Evolutionary conservation across 2,888 invertebrate species (phyloP).

Genomic region (Masnerella sp.): DNA sequence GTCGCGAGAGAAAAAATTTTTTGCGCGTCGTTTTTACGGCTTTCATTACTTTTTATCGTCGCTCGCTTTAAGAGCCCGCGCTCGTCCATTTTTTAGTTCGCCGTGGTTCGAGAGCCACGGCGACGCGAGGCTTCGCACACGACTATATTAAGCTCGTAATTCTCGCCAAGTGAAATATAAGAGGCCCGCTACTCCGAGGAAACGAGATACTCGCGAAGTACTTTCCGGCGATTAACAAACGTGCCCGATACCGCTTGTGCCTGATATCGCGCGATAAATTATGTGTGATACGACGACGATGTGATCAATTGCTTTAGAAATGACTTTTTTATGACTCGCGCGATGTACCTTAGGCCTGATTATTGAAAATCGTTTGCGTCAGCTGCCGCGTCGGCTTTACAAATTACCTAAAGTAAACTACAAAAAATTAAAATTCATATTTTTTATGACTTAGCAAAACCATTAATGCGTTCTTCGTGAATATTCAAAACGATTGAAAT

Average conservation of each 20-base stretch:
- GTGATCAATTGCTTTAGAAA: conserved; percentile 43
- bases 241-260: conserved; percentile 53
- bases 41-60: conserved; percentile 75
- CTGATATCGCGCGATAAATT: conserved; percentile 51
- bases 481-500: too few relatives aligned
- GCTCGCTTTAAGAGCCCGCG: conserved; percentile 68
- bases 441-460: conserved; percentile 12
- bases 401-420: conserved; percentile 23
- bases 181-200: conserved; percentile 63
- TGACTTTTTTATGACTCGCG: conserved; percentile 33
- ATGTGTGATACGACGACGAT: conserved; percentile 36
- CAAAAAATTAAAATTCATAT: conserved; percentile 5
- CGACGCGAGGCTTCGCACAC: conserved; percentile 64
- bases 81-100: conserved; percentile 73
- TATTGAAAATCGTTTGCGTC: conserved; percentile 35
- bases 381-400: conserved; percentile 4
- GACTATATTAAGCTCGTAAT: conserved; percentile 73
- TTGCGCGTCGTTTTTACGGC: conserved; percentile 68
- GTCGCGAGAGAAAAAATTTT: conserved; percentile 26
- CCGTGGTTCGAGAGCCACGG: conserved; percentile 67
- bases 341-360: conserved; percentile 26
- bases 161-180: conserved; percentile 73
- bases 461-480: too few relatives aligned
- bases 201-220: conserved; percentile 60
- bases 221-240: conserved; percentile 61